Evolutionary conservation across 2,113 vertebrate species (phyloP), one percentile per base, ranked within the genome.

Genomic region (Festucalex cinctus): DNA sequence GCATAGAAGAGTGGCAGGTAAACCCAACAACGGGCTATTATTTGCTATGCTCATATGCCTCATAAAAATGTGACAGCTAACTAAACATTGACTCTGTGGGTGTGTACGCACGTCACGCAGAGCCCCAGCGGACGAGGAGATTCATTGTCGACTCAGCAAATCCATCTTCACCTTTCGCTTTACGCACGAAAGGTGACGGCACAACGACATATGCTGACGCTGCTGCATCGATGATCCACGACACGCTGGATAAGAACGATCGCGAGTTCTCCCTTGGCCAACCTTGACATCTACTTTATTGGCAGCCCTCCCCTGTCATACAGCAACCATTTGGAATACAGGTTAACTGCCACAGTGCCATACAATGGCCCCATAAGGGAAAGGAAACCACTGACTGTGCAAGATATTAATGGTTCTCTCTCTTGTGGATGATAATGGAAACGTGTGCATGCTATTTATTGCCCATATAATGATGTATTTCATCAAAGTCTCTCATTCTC

Each of bases 241-340:
- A 32, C 0, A 1, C 57, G 71, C 53, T 35, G 9, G 57, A 59
- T 10, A 26, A 57, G 74, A 77, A 65, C 48, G 36, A 86, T 80
- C 63, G 56, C 49, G 19, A 43, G 66, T 61, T 71, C 61, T 71
- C 66, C 79, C 69, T 81, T 81, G 75, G 46, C 28, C 20, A 49
- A 78, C 84, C 74, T 76, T 67, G 70, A 83, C 81, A 83, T 79
- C 56, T 19, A 61, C 64, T 76, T 85, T 74, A 85, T 72, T 69
- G 70, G 58, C 63, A 69, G 73, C 46, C 1, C 69, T 76, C 59
- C 48, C 60, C 58, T 9, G 54, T 65, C 64, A 69, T 49, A 72
- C 13, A 66, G 71, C 67, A 67, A 79, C 75, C 65, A 68, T 74
- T 83, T 35, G 81, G 63, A 71, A 68, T 60, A 3, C 61, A 70